These are phyloP conservation scores for Napeogenes sylphis DNA, from an alignment of 2,888 invertebrate genomes.

Conservation along the genomic window DNA sequence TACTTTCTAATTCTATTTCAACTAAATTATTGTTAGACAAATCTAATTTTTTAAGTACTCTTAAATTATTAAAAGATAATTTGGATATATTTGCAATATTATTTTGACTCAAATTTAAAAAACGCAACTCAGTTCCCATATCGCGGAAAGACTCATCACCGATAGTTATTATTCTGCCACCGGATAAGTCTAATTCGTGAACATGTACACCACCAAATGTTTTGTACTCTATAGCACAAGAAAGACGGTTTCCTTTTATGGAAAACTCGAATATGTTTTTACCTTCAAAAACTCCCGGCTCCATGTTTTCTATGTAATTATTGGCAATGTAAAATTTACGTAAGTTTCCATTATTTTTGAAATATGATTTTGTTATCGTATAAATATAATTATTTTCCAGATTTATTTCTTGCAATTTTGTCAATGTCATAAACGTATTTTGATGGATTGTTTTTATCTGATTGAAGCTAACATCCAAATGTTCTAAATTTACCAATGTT, in stretches of 20 bases:
- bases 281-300: conserved; percentile 17
- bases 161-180: conserved; percentile 12
- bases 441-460: conserved; percentile 18
- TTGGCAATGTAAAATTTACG: conserved; percentile 11
- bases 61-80: conserved; percentile 16
- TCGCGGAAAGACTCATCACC: conserved; percentile 20
- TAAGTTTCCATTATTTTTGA: conserved; percentile 16
- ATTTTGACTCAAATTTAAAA: conserved; percentile 24
- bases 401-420: conserved; percentile 18
- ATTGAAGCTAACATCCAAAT: conserved; percentile 21
- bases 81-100: conserved; percentile 16
- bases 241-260: conserved; percentile 15
- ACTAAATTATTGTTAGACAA: conserved; percentile 21
- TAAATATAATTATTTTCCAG: conserved; percentile 20
- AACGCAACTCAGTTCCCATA: conserved; percentile 12
- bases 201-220: conserved; percentile 20
- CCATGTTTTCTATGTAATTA: conserved; percentile 21
- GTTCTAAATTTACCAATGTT: conserved; percentile 14
- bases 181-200: conserved; percentile 18
- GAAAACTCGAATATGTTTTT: conserved; percentile 21
- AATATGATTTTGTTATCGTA: conserved; percentile 8
- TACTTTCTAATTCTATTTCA: conserved; percentile 17
- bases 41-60: conserved; percentile 16
- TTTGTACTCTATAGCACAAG: conserved; percentile 17
- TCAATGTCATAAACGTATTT: conserved; percentile 7